Conservation (phyloP, 1,140 invertebrate genomes). For the Bombus confusus region DNA sequence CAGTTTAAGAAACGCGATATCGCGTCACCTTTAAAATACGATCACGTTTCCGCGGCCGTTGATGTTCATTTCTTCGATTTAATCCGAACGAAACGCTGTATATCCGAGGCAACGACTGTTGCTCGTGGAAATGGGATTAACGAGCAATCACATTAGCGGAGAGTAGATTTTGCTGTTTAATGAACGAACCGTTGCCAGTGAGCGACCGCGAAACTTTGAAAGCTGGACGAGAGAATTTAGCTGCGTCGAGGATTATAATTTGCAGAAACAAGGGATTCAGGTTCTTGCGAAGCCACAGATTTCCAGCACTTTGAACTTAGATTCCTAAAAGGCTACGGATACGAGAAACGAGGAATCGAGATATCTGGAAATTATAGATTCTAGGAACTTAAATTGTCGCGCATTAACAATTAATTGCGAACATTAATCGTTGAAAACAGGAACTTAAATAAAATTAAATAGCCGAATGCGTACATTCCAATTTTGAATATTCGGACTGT, state of each 20-base stretch:
- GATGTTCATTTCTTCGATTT: constrained; percentile 1
- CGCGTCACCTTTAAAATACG: background rate
- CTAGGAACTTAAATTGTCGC: no score
- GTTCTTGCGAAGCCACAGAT: background rate
- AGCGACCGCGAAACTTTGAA: background rate
- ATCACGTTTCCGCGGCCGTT: background rate
- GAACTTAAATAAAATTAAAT: no score
- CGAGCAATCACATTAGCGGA: background rate
- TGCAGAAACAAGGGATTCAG: background rate
- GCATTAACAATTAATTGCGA: no score
- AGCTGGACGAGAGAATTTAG: background rate
- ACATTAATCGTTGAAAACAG: no score
- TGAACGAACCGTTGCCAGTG: background rate
- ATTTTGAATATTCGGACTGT: no score
- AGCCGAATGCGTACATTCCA: no score
- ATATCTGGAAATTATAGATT: background rate
- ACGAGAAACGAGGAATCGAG: background rate
- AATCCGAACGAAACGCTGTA: background rate
- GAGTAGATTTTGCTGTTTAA: background rate
- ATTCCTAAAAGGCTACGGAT: background rate
- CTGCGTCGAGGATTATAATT: background rate
- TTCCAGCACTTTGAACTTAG: background rate
- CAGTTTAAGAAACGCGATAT: background rate
- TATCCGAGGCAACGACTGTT: background rate
- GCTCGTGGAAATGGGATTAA: background rate